phyloP scores from a whole-genome alignment of 1,140 invertebrate genomes.

The Polypedilum vanderplanki region DNA sequence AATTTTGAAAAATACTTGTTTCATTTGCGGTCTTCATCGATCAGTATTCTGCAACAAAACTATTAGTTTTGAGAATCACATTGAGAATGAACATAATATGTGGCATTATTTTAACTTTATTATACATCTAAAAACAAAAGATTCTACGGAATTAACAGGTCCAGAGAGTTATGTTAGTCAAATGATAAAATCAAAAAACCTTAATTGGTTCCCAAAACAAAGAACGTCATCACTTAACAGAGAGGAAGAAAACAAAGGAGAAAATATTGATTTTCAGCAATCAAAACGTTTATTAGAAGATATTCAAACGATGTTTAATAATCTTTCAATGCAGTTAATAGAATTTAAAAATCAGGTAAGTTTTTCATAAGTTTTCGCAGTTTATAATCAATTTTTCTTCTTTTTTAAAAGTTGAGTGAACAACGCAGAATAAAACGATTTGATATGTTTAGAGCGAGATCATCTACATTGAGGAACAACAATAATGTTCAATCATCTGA shows the following conservation, averaged over 20 bases:
- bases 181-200: slow-evolving; percentile 74
- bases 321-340: slow-evolving; percentile 74
- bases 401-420: slow-evolving; percentile 74
- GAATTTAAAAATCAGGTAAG: slow-evolving; percentile 83
- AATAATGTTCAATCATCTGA: not conserved
- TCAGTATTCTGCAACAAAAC: slow-evolving; percentile 98
- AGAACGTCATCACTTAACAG: slow-evolving; percentile 88
- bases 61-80: slow-evolving; percentile 97
- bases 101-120: slow-evolving; percentile 99
- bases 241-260: slow-evolving; percentile 75
- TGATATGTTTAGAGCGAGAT: slow-evolving; percentile 67
- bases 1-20: slow-evolving; percentile 96
- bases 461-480: slow-evolving; percentile 47
- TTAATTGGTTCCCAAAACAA: slow-evolving; percentile 77
- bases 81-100: slow-evolving; percentile 97
- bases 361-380: slow-evolving; percentile 1
- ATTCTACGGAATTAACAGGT: slow-evolving; percentile 98
- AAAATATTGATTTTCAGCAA: slow-evolving; percentile 74
- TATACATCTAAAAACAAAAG: slow-evolving; percentile 93
- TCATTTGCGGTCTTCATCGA: slow-evolving; percentile 94
- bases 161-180: slow-evolving; percentile 96
- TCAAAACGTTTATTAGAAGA: slow-evolving; percentile 80
- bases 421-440: slow-evolving; percentile 87
- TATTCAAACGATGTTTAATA: slow-evolving; percentile 72
- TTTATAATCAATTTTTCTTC: slow-evolving; percentile 26